phyloP scores from a whole-genome alignment of 2,888 invertebrate genomes.

The Lomographa bimaculata region DNA sequence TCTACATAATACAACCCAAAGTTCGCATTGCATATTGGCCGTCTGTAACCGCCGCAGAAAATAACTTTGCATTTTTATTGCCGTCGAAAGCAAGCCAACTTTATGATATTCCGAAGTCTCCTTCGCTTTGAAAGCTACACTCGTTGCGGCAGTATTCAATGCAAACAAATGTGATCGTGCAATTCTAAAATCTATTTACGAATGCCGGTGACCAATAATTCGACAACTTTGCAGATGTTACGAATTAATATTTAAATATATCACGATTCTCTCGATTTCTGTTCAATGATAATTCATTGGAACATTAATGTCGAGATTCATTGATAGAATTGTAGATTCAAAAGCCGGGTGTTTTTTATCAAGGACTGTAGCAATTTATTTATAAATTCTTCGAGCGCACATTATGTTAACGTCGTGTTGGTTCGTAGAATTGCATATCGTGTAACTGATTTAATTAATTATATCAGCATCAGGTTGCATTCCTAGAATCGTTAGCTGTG shows the following conservation, averaged over 20 bases:
- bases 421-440: constrained; percentile 13
- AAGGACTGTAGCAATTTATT: constrained; percentile 2
- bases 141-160: constrained; percentile 23
- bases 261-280: constrained; percentile 14
- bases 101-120: constrained; percentile 23
- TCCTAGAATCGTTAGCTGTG: constrained; percentile 1
- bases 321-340: constrained; percentile 16
- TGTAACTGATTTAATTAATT: constrained; percentile 13
- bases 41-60: constrained; percentile 14
- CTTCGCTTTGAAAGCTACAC: constrained; percentile 19
- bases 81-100: constrained; percentile 16
- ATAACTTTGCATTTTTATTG: constrained; percentile 26
- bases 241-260: constrained; percentile 17
- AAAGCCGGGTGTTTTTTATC: constrained; percentile 7
- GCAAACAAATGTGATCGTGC: constrained; percentile 29
- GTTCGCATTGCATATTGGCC: constrained; percentile 20
- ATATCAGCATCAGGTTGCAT: constrained; percentile 10
- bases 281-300: constrained; percentile 19
- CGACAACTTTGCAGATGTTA: constrained; percentile 14
- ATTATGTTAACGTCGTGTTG: constrained; percentile 9
- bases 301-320: constrained; percentile 13
- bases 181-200: constrained; percentile 24
- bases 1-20: constrained; percentile 15
- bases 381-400: constrained; percentile 1
- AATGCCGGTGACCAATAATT: constrained; percentile 13